Conservation (phyloP, 1,140 invertebrate species). For the Eubasilissa regina region DNA sequence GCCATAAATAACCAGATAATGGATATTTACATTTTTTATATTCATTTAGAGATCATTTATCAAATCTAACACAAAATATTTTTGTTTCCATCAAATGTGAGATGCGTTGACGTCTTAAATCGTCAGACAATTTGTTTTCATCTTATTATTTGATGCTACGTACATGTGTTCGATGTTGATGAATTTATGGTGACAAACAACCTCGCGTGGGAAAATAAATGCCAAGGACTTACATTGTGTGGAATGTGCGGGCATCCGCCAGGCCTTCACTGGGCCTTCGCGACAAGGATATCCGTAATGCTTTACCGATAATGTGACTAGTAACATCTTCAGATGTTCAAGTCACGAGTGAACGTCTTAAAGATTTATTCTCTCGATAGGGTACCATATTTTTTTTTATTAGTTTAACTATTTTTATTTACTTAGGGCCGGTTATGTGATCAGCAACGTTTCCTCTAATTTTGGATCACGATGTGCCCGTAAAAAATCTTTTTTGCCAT, state of each 20-base stretch:
- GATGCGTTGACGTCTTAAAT: slow-evolving; percentile 10
- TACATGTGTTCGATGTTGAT: slow-evolving; percentile 5
- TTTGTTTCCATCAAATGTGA: background rate
- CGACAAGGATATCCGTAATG: slow-evolving; percentile 30
- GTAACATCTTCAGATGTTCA: slow-evolving; percentile 10
- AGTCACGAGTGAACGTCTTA: no score
- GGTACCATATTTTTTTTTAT: no score
- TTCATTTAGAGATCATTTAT: no score
- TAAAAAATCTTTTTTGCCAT: no score
- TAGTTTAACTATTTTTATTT: no score
- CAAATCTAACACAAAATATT: background rate
- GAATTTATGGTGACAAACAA: slow-evolving; percentile 35
- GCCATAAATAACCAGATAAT: no score
- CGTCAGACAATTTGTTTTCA: slow-evolving; percentile 2
- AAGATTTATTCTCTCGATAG: no score
- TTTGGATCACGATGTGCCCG: no score
- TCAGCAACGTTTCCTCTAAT: no score
- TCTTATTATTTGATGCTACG: background rate
- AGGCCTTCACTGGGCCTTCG: background rate
- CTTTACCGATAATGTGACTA: slow-evolving; percentile 8
- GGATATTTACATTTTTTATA: no score
- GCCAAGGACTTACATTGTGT: slow-evolving; percentile 17
- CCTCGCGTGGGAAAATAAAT: slow-evolving; percentile 13
- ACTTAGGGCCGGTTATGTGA: no score
- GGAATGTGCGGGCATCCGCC: slow-evolving; percentile 16